phyloP scores from a whole-genome alignment of 2,888 invertebrate genomes.

The Ctenicera cuprea region DNA sequence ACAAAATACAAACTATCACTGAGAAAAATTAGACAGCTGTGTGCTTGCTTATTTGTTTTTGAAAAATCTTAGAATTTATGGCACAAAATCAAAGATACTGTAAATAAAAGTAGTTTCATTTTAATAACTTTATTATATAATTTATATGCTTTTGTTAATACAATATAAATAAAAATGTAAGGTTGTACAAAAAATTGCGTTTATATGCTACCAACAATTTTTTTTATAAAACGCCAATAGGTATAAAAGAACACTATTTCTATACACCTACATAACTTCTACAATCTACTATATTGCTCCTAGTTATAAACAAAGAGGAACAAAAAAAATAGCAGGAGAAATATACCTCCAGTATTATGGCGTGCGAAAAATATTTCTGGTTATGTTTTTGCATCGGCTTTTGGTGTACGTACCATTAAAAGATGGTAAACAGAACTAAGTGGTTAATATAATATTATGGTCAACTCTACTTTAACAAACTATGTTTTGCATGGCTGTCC shows the following conservation, averaged over 20 bases:
- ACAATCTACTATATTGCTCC: constrained; percentile 2
- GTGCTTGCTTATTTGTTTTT: too few relatives aligned
- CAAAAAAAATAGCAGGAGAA: background rate
- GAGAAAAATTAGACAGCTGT: too few relatives aligned
- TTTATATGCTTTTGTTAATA: constrained; percentile 17
- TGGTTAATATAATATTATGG: too few relatives aligned
- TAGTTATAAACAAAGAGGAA: constrained; percentile 1
- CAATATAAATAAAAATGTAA: constrained; percentile 13
- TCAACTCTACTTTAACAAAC: too few relatives aligned
- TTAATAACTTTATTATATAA: constrained; percentile 13
- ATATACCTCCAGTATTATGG: background rate
- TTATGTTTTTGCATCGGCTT: background rate
- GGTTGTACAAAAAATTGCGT: constrained; percentile 14
- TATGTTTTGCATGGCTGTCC: too few relatives aligned
- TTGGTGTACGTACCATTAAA: too few relatives aligned
- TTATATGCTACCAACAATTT: constrained; percentile 3
- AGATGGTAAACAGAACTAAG: too few relatives aligned
- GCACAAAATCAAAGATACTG: background rate
- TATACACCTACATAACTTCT: constrained; percentile 11
- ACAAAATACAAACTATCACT: too few relatives aligned
- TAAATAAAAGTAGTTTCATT: background rate
- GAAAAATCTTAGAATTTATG: too few relatives aligned
- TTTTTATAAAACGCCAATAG: background rate
- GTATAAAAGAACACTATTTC: constrained; percentile 16
- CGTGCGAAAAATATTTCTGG: background rate